Evolutionary conservation across 92 coral and sea anemone genomes (phyloP).

Genomic region (Micromussa lordhowensis): DNA sequence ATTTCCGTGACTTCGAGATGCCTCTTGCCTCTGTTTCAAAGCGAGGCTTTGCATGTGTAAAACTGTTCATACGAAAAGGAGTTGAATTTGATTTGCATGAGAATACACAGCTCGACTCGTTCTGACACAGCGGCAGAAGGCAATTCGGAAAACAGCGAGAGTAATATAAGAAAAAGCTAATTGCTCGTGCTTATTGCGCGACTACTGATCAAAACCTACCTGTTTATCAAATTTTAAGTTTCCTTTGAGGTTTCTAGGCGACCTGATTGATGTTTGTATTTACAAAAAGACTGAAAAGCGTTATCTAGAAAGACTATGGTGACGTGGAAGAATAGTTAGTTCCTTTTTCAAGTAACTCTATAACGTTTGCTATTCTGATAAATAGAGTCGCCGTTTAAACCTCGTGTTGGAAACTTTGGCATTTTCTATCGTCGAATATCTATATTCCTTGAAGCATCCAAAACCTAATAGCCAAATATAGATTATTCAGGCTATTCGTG

Average conservation of each 20-base stretch:
- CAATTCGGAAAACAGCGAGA: no score
- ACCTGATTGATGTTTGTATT: not conserved
- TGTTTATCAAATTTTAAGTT: not conserved
- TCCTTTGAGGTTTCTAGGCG: not conserved
- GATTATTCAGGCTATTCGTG: not conserved
- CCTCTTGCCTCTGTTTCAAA: no score
- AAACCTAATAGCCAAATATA: not conserved
- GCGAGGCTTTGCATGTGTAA: no score
- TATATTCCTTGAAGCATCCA: not conserved
- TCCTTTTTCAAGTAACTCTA: not conserved
- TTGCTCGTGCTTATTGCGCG: not conserved
- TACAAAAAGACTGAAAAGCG: not conserved
- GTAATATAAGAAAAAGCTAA: not conserved
- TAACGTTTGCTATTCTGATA: no score
- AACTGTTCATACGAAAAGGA: no score
- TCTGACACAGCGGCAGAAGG: no score
- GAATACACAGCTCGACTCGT: no score
- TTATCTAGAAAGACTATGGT: not conserved
- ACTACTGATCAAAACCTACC: not conserved
- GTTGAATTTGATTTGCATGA: no score
- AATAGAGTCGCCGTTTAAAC: not conserved
- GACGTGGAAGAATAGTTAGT: not conserved
- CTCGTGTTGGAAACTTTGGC: not conserved
- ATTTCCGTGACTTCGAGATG: no score
- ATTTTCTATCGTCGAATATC: not conserved